phyloP scores from a whole-genome alignment of 2,888 invertebrate species.

The Boloria euphrosyne region DNA sequence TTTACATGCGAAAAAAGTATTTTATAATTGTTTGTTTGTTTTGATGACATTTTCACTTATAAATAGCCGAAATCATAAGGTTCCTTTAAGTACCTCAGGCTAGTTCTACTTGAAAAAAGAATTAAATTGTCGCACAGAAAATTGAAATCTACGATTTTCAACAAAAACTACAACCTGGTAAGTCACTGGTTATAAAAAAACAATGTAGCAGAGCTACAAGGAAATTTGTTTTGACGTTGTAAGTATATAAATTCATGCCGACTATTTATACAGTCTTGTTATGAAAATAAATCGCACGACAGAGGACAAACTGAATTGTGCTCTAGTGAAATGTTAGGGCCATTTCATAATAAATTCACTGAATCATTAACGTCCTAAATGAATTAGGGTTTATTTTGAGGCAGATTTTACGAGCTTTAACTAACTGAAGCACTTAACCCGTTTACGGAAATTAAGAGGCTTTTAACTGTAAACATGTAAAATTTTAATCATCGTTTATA shows the following conservation, averaged over 20 bases:
- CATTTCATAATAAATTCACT: conserved; percentile 40
- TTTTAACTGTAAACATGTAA: conserved; percentile 19
- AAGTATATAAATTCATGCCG: conserved; percentile 40
- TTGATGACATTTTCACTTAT: too few species aligned
- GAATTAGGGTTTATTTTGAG: conserved; percentile 35
- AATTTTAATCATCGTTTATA: neutral
- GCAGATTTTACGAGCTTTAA: conserved; percentile 32
- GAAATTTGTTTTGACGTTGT: neutral
- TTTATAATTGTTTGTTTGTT: too few species aligned
- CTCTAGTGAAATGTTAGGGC: conserved; percentile 41
- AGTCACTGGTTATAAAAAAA: too few species aligned
- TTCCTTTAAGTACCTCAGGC: too few species aligned
- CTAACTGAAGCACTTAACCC: conserved; percentile 29
- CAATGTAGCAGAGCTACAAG: neutral
- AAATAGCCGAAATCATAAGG: too few species aligned
- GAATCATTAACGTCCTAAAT: conserved; percentile 34
- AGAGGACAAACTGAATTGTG: conserved; percentile 57
- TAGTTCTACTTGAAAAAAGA: too few species aligned
- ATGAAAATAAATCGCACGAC: conserved; percentile 62
- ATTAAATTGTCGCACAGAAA: too few species aligned
- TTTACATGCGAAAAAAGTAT: too few species aligned
- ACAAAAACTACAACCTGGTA: too few species aligned
- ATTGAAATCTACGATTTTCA: too few species aligned
- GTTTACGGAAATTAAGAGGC: conserved; percentile 25
- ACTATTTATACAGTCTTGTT: conserved; percentile 55